Conservation (phyloP, 2,797 vertebrate species). For the Hypotaenidia okinawae region DNA sequence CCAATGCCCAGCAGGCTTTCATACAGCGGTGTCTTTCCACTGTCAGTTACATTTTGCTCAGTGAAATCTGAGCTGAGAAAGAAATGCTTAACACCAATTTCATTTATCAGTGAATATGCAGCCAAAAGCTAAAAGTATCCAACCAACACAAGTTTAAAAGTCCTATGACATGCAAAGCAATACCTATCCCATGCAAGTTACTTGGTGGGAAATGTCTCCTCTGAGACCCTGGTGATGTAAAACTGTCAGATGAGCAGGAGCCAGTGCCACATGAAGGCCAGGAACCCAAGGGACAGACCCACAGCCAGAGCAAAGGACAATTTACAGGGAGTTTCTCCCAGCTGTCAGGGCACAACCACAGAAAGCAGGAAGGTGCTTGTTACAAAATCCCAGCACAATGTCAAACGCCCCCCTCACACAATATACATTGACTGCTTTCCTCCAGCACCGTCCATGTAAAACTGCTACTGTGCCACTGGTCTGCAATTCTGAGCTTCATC, state of each 20-base stretch:
- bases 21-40: neutral
- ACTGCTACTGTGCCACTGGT: neutral
- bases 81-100: neutral
- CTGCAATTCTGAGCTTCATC: neutral
- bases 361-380: neutral
- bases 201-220: neutral
- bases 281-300: neutral
- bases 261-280: neutral
- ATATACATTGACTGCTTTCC: fast-evolving
- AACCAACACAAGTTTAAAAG: neutral
- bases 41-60: neutral
- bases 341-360: fast-evolving
- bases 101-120: neutral
- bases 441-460: neutral
- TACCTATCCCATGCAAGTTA: neutral
- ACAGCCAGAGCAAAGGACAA: neutral
- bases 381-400: neutral
- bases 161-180: neutral
- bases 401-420: neutral
- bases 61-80: neutral
- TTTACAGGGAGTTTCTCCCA: neutral
- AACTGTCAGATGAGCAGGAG: neutral
- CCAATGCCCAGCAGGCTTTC: neutral
- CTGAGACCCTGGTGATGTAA: neutral
- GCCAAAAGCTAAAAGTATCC: neutral